These are phyloP conservation scores for Iphiclides podalirius DNA, from an alignment of 2,888 invertebrate genomes.

Conservation along the genomic window DNA sequence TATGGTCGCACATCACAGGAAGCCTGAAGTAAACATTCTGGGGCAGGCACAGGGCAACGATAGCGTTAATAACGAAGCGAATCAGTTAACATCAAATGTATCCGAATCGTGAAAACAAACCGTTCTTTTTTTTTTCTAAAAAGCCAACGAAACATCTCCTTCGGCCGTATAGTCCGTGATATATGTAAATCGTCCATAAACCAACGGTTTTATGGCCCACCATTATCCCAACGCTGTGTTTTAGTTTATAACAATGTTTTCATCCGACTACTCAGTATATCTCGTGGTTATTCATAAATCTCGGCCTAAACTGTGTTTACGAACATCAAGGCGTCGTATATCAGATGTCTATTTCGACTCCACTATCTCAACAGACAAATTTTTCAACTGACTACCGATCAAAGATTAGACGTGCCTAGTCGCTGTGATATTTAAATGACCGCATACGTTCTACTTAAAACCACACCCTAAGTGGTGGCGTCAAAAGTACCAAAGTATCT, in stretches of 20 bases:
- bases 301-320: slow-evolving; percentile 52
- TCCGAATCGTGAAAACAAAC: slow-evolving; percentile 34
- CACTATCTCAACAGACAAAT: slow-evolving; percentile 44
- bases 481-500: no score
- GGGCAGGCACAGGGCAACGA: neutral
- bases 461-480: no score
- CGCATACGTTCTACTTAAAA: neutral
- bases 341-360: slow-evolving; percentile 60
- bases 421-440: neutral
- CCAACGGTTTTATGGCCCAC: slow-evolving; percentile 38
- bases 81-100: slow-evolving; percentile 29
- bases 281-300: slow-evolving; percentile 62
- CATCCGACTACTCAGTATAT: slow-evolving; percentile 55
- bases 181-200: slow-evolving; percentile 41
- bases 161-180: slow-evolving; percentile 33
- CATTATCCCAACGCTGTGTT: slow-evolving; percentile 30
- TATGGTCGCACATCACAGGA: slow-evolving; percentile 10
- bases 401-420: slow-evolving; percentile 7
- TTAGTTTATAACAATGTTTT: slow-evolving; percentile 60
- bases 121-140: slow-evolving; percentile 32
- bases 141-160: slow-evolving; percentile 39
- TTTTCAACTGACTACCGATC: slow-evolving; percentile 39
- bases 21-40: slow-evolving; percentile 14
- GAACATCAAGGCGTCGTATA: slow-evolving; percentile 46
- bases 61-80: slow-evolving; percentile 17